Conservation (phyloP, 2,888 invertebrate species). For the Trachelus stipa region DNA sequence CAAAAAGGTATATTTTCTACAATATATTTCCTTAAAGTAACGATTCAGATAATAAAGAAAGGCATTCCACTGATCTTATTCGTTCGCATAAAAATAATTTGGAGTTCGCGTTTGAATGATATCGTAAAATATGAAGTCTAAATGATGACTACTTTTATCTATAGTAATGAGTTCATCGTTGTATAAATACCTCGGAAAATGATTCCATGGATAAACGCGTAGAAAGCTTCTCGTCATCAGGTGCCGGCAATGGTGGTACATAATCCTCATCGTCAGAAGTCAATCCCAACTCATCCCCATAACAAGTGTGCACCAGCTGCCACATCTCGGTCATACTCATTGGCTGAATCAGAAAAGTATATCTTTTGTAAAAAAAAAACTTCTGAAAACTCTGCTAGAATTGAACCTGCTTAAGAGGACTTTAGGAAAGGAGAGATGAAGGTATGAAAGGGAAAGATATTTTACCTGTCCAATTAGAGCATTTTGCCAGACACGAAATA, state of each 20-base stretch:
- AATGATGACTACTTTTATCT: conserved; percentile 10
- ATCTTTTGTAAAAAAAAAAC: neutral
- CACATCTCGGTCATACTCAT: conserved; percentile 73
- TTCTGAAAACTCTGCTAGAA: neutral
- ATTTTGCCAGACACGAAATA: conserved; percentile 97
- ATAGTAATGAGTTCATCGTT: neutral
- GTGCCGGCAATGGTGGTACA: conserved; percentile 65
- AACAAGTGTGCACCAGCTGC: conserved; percentile 87
- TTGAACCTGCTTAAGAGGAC: neutral
- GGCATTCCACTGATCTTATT: neutral
- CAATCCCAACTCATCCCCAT: conserved; percentile 93
- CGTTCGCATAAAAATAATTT: neutral
- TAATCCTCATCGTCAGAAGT: conserved; percentile 94
- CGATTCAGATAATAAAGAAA: neutral
- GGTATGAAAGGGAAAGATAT: neutral
- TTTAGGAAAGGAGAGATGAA: neutral
- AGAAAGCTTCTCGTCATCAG: conserved; percentile 57
- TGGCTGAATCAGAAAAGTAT: conserved; percentile 62
- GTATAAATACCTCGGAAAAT: conserved; percentile 63
- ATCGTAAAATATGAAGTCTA: neutral
- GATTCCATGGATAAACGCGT: conserved; percentile 69
- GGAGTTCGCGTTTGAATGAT: neutral
- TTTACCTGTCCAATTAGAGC: conserved; percentile 85
- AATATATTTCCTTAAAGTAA: neutral
- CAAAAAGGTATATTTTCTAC: neutral